Base-by-base conservation (phyloP, 2,888 invertebrate genomes). In the Steromphala cineraria region DNA sequence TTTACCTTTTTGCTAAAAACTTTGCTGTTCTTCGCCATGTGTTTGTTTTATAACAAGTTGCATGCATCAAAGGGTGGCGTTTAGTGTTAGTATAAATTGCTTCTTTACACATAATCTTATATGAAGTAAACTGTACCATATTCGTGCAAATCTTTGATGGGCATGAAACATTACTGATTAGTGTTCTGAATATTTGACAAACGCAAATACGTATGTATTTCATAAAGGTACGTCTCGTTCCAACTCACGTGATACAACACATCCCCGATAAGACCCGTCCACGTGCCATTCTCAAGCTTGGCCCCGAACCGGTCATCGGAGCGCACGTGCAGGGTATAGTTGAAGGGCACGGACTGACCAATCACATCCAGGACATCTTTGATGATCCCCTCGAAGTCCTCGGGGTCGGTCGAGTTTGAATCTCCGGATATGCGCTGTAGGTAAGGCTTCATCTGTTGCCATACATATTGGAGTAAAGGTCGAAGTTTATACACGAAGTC, bases 231-330 rank as follows among this genome's bases (percentile, higher is more conserved):
- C n/a, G n/a, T n/a, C n/a, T 21, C 2, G 53, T 52, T 15, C 28
- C 15, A 4, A 82, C 80, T 80, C 81, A 89, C 90, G 80, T 79
- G 76, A 28, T 82, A 78, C 1, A 87, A 46, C 1, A 90, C 55
- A 31, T 89, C 87, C 17, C 85, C 86, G 5, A 90, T 81, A 53
- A 89, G 83, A 0, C 90, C 90, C 10, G 81, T 86, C 88, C 89
- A 90, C 0, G 81, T 83, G n/a, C 88, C 88, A 40, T 87, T 84
- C 5, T 67, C 74, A 2, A 21, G 17, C 55, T 8, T 17, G 10
- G 53, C 24, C 17, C 89, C 89, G 75, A 82, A 88, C 17, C 52
- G 53, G 5, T 79, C 78, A 36, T 84, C 84, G 0, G 55, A 19
- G 7, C 81, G 75, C 19, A 84, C 67, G n/a, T 53, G 67, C 21